A percentile compares a stretch with the other conserved stretches of the same genome.
Conservation (phyloP, 35 echinoderm and acorn worm genomes). For the Acanthaster planci region DNA sequence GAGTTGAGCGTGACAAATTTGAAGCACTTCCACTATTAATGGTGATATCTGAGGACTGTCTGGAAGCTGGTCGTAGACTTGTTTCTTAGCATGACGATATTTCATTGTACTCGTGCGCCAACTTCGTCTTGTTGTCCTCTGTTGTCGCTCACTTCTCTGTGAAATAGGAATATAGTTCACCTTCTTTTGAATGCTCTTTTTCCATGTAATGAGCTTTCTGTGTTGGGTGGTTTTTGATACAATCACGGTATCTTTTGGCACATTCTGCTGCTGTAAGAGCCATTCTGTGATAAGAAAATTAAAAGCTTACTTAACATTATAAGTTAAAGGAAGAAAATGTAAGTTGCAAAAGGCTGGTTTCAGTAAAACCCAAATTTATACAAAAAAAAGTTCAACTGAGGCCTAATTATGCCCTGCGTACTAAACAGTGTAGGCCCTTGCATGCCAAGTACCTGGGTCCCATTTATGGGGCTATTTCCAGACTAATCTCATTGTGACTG, state of each 20-base stretch:
- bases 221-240: slow-evolving; percentile 1
- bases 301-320: neutral
- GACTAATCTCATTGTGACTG: no score
- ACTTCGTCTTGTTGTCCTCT: slow-evolving; percentile 4
- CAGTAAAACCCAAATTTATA: no score
- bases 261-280: slow-evolving; percentile 22
- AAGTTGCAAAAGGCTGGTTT: no score
- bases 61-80: neutral
- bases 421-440: no score
- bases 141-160: slow-evolving; percentile 9
- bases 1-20: neutral
- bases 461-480: no score
- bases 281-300: neutral
- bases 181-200: slow-evolving; percentile 14
- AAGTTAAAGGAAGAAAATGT: neutral
- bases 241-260: neutral
- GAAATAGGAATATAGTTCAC: neutral
- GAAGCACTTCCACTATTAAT: no score
- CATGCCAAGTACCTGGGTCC: no score
- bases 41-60: neutral
- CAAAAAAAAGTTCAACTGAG: no score
- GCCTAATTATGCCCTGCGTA: no score
- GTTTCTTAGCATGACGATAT: neutral
- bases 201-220: slow-evolving; percentile 21
- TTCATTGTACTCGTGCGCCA: neutral